Base-by-base conservation (phyloP, 2,113 vertebrate species). In the Chunga burmeisteri region DNA sequence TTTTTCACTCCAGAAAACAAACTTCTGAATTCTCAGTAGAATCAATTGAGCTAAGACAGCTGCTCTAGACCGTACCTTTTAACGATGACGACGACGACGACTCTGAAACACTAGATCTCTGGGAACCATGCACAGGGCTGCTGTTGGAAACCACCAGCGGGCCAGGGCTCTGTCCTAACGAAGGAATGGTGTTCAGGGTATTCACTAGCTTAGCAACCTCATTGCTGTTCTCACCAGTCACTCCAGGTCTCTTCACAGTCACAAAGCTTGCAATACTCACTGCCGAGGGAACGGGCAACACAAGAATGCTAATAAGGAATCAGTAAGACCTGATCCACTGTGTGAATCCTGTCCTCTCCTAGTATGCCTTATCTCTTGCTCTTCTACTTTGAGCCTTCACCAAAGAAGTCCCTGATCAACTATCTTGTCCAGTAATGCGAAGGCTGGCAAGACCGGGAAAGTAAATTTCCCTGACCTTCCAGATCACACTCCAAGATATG, bases 151-250 rank as follows among this genome's bases (percentile, higher is more conserved):
- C 94, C 46, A 98, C 93, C 38, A 98, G 65, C 11, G 98, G 97
- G 50, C 98, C 97, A 22, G 98, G 98, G 89, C 98, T 97, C 83
- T 98, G 98, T 53, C 96, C 98, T 73, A 98, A 62, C 46, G 98
- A 97, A 63, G 98, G 97, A 80, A 98, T 81, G 12, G 98, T 98
- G 81, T 97, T 98, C 67, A 98, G 87, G 23, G 98, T 98, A 36
- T 98, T 98, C 97, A 98, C 98, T 70, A 98, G 90, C 93, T 98
- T 98, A 65, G 98, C 98, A 81, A 98, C 98, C 95, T 98, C 98
- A 22, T 96, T 96, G 96, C 96, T 98, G 84, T 97, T 97, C 91
- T 98, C 98, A 13, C 97, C 98, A 14, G 97, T 97, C 74, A 98
- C 97, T 11, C 98, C 98, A 7, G 98, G 98, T 26, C 98, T 97